phyloP scores from a whole-genome alignment of 2,113 vertebrate genomes.

The Oplegnathus fasciatus region DNA sequence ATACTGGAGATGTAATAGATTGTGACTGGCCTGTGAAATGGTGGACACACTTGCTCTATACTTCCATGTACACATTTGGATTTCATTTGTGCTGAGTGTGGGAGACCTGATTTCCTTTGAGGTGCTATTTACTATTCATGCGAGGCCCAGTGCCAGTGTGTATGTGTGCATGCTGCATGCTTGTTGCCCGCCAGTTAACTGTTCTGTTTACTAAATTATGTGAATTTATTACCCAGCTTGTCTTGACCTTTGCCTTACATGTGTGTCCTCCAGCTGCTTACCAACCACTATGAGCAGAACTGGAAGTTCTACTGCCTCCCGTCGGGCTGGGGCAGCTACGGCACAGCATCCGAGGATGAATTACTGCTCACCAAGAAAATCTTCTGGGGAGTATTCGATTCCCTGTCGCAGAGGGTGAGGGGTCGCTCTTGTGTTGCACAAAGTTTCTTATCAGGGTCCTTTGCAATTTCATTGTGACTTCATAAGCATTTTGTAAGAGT shows the following conservation, averaged over 20 bases:
- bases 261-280: constrained; percentile 89
- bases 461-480: not conserved
- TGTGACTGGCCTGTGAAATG: constrained; percentile 42
- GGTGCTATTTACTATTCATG: not conserved
- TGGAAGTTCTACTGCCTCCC: constrained; percentile 99
- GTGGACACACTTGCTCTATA: constrained; percentile 37
- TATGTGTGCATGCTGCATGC: not conserved
- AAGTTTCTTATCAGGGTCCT: not conserved
- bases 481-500: not conserved
- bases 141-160: constrained; percentile 11
- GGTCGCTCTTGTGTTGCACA: not conserved
- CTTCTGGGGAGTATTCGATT: constrained; percentile 99
- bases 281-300: constrained; percentile 97
- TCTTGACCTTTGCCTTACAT: constrained; percentile 35
- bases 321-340: constrained; percentile 94
- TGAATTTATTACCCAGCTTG: not conserved
- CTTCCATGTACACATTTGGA: constrained; percentile 16
- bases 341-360: constrained; percentile 94
- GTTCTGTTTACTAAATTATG: not conserved
- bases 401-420: constrained; percentile 95
- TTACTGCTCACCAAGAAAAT: constrained; percentile 97
- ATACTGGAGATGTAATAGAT: constrained; percentile 47
- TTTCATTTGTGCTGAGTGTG: constrained; percentile 21
- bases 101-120: constrained; percentile 26
- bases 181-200: not conserved